Conservation (phyloP, 2,888 invertebrate species). For the Oscheius onirici region DNA sequence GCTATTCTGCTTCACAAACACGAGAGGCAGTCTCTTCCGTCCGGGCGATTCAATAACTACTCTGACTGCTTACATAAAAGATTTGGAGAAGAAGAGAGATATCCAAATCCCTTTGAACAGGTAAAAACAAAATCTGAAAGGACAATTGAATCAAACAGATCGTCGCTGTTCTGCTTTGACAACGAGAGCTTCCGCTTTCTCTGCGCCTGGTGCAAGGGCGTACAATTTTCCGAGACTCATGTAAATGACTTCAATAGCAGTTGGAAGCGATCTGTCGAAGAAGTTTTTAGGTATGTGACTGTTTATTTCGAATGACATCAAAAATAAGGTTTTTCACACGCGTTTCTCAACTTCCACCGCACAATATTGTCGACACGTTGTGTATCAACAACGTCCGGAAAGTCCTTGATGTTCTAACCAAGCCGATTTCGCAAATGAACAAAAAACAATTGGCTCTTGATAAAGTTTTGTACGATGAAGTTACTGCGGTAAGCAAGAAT, state of each 20-base stretch:
- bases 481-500: no score
- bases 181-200: conserved; percentile 50
- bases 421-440: not conserved
- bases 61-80: conserved; percentile 15
- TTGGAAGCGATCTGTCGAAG: conserved; percentile 38
- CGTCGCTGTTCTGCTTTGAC: conserved; percentile 41
- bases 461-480: not conserved
- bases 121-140: not conserved
- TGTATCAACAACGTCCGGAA: not conserved
- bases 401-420: not conserved
- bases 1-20: conserved; percentile 59
- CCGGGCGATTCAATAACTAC: conserved; percentile 33
- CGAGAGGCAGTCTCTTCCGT: conserved; percentile 30
- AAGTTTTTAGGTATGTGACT: conserved; percentile 10
- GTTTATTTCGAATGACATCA: not conserved
- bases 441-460: not conserved
- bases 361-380: not conserved
- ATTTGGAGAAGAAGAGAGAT: conserved; percentile 5
- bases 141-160: not conserved
- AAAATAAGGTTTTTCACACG: not conserved
- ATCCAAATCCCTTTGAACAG: conserved; percentile 19
- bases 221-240: not conserved
- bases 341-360: not conserved
- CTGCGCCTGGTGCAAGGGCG: conserved; percentile 33
- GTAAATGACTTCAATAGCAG: conserved; percentile 30